phyloP scores from a whole-genome alignment of 1,140 invertebrate species.

The Plutomurus gul region DNA sequence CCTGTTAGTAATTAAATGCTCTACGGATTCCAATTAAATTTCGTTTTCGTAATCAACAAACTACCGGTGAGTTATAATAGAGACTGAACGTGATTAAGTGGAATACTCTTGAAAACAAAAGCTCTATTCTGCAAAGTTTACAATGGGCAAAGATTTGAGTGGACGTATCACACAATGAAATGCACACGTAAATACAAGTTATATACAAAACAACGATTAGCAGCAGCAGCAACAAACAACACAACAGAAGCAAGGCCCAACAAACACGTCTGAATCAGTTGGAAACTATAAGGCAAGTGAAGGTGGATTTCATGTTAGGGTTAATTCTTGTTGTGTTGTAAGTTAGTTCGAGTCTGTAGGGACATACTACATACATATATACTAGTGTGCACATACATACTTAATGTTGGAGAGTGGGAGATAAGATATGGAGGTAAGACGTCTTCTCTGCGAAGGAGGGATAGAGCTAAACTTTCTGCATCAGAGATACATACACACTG shows the following conservation, averaged over 20 bases:
- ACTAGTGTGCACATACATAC: not conserved
- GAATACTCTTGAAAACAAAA: too few relatives aligned
- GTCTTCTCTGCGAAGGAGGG: not conserved
- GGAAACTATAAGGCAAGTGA: slow-evolving; percentile 14
- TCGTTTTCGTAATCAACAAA: slow-evolving; percentile 8
- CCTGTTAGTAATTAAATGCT: not conserved
- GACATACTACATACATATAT: not conserved
- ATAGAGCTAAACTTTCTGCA: not conserved
- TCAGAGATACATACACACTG: too few relatives aligned
- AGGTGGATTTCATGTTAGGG: not conserved
- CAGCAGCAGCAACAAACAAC: not conserved
- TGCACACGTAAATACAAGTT: not conserved
- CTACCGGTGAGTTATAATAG: not conserved
- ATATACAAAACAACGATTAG: not conserved
- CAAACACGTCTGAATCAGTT: slow-evolving; percentile 8
- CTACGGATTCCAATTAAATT: not conserved
- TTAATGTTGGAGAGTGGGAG: not conserved
- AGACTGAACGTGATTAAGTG: not conserved
- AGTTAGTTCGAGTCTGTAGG: too few relatives aligned
- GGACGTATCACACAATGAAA: not conserved
- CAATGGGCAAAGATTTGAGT: not conserved
- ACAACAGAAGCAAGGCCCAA: not conserved
- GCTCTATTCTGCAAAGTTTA: too few relatives aligned
- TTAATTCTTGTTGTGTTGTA: slow-evolving; percentile 2
- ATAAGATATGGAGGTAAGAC: not conserved